phyloP scores from a whole-genome alignment of 1,140 invertebrate genomes.

The Glomeris maerens region DNA sequence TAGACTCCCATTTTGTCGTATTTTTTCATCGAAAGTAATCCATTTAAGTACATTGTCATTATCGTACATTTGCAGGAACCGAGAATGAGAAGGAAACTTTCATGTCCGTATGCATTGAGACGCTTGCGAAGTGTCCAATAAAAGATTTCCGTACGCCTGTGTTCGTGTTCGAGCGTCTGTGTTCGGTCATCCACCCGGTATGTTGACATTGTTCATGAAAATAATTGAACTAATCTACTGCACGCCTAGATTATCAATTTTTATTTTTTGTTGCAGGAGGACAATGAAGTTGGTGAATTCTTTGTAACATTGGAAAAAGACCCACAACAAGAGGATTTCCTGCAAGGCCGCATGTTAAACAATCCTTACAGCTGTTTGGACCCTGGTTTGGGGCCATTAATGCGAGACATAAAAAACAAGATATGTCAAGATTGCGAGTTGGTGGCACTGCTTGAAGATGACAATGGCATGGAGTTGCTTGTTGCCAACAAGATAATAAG shows the following conservation, averaged over 20 bases:
- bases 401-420: conserved; percentile 98
- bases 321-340: conserved; percentile 94
- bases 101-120: conserved; percentile 93
- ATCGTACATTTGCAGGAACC: conserved; percentile 46
- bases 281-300: conserved; percentile 93
- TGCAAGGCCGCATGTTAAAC: conserved; percentile 92
- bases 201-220: too few species aligned
- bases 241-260: background rate
- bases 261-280: conserved; percentile 42
- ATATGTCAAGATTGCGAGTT: conserved; percentile 95
- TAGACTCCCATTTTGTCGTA: too few species aligned
- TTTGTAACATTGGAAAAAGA: conserved; percentile 94
- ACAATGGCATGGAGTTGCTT: conserved; percentile 97
- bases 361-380: conserved; percentile 93
- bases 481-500: conserved; percentile 98
- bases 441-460: conserved; percentile 88
- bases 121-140: conserved; percentile 78
- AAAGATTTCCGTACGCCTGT: conserved; percentile 91
- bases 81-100: conserved; percentile 92
- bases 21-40: too few species aligned
- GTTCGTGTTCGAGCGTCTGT: conserved; percentile 86
- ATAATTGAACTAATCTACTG: too few species aligned
- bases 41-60: too few species aligned
- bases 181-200: conserved; percentile 86
- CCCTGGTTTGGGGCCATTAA: conserved; percentile 82